Percentiles rank a stretch among this genome's conserved stretches.
Conservation (phyloP, 2,888 invertebrate species). For the Brachypalpus laphriformis region DNA sequence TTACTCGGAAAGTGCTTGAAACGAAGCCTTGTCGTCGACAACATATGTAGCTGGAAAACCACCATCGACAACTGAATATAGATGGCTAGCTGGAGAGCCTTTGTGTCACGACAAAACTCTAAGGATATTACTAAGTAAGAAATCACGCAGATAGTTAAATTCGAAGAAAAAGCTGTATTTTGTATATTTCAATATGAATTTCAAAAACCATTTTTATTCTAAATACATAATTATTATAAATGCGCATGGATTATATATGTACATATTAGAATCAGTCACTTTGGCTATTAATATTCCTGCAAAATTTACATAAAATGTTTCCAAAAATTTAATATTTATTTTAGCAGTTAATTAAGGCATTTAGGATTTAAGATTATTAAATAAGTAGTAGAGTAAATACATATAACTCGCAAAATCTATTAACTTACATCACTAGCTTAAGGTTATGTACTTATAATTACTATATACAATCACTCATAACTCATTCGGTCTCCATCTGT, state of each 20-base stretch:
- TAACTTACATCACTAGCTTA: neutral
- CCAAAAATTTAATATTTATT: neutral
- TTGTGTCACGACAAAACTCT: no score
- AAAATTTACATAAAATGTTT: neutral
- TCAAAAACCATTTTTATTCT: neutral
- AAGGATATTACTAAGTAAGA: neutral
- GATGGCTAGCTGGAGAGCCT: no score
- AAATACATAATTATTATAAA: neutral
- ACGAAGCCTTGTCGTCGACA: no score
- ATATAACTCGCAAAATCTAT: neutral
- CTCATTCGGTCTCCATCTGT: constrained; percentile 1
- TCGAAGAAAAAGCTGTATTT: neutral
- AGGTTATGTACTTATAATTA: neutral
- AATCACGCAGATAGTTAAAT: neutral
- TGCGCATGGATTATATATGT: neutral
- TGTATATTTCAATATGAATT: neutral
- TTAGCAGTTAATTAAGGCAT: neutral
- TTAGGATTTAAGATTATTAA: no score
- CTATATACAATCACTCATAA: constrained; percentile 52
- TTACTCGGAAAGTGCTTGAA: no score
- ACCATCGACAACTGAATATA: no score
- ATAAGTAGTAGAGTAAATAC: neutral
- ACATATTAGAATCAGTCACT: neutral
- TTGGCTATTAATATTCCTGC: neutral
- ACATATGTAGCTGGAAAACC: no score